These are phyloP conservation scores for Netelia melanura DNA, from an alignment of 2,888 invertebrate species.

Conservation along the genomic window DNA sequence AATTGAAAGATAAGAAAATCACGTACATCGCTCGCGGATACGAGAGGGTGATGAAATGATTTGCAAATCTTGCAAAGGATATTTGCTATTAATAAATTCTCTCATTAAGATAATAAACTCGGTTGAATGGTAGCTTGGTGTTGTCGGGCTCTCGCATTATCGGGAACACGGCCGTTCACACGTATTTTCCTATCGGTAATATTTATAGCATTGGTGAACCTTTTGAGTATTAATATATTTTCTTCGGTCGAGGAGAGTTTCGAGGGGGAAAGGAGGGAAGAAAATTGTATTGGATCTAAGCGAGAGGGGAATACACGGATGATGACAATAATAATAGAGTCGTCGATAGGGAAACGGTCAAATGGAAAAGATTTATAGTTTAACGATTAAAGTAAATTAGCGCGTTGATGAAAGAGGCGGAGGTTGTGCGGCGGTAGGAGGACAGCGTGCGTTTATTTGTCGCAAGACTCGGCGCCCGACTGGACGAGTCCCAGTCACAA, in stretches of 20 bases:
- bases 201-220: conserved; percentile 22
- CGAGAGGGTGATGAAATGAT: conserved; percentile 63
- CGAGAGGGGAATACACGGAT: neutral
- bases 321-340: neutral
- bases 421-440: neutral
- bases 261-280: too few relatives aligned
- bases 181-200: conserved; percentile 37
- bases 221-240: neutral
- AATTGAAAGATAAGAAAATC: conserved; percentile 25
- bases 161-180: conserved; percentile 52
- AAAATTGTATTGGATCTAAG: too few relatives aligned
- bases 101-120: conserved; percentile 59
- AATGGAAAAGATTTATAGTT: neutral
- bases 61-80: conserved; percentile 55
- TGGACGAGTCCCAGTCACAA: neutral
- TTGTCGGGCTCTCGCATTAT: conserved; percentile 32
- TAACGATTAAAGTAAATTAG: neutral
- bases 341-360: neutral
- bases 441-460: neutral
- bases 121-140: conserved; percentile 15
- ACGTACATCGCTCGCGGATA: conserved; percentile 35
- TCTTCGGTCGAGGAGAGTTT: neutral
- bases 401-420: neutral
- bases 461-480: neutral
- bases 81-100: conserved; percentile 64